A percentile compares a stretch with the other conserved stretches of the same genome.
These are phyloP conservation scores for Cynodonichthys magdalenae DNA, from an alignment of 2,797 vertebrate species.

Conservation along the genomic window DNA sequence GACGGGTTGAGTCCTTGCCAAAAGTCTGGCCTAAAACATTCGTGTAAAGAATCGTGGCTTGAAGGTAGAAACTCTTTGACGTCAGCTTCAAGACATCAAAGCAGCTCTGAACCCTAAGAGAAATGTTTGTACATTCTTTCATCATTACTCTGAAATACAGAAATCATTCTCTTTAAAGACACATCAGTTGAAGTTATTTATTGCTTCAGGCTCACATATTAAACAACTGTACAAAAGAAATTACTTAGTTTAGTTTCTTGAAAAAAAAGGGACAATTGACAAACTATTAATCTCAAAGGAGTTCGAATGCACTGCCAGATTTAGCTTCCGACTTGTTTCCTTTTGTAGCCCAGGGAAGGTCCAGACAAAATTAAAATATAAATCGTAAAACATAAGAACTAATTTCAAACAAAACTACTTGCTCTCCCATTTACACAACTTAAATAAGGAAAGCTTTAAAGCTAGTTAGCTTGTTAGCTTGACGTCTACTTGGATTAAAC, in stretches of 20 bases:
- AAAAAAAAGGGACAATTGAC: conserved; percentile 2
- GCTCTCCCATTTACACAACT: too few relatives aligned
- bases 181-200: conserved; percentile 23
- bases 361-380: too few relatives aligned
- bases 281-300: not conserved
- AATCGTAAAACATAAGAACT: too few relatives aligned
- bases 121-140: conserved; percentile 35
- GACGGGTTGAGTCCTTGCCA: conserved; percentile 21
- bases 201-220: conserved; percentile 16
- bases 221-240: conserved; percentile 9
- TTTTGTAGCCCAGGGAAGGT: too few relatives aligned
- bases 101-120: conserved; percentile 24
- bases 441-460: too few relatives aligned
- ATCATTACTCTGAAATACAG: conserved; percentile 32
- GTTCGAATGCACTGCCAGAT: conserved; percentile 1
- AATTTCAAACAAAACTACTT: too few relatives aligned
- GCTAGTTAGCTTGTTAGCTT: too few relatives aligned
- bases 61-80: conserved; percentile 46
- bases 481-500: too few relatives aligned
- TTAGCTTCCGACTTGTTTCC: not conserved
- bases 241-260: not conserved
- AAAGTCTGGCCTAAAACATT: conserved; percentile 17
- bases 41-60: conserved; percentile 34
- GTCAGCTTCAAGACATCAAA: conserved; percentile 49
- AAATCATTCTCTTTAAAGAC: conserved; percentile 16